A percentile compares a stretch with the other conserved stretches of the same genome.
phyloP scores from a whole-genome alignment of 1,140 invertebrate species.

The Plectrocnemia conspersa region DNA sequence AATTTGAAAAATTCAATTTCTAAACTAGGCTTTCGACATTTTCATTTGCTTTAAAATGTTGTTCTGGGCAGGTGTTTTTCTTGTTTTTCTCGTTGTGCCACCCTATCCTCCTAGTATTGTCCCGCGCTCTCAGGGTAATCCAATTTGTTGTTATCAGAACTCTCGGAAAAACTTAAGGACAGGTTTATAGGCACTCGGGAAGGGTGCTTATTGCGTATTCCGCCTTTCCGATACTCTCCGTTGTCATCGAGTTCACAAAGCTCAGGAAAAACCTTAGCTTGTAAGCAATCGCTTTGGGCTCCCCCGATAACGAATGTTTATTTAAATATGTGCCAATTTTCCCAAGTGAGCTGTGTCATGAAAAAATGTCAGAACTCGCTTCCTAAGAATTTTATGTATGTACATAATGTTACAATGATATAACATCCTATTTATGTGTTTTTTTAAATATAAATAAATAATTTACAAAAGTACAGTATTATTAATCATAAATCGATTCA shows the following conservation, averaged over 20 bases:
- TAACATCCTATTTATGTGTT: too few species aligned
- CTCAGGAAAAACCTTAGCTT: too few species aligned
- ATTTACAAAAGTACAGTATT: too few species aligned
- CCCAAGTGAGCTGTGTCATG: too few species aligned
- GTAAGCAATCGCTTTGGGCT: too few species aligned
- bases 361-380: too few species aligned
- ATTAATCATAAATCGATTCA: too few species aligned
- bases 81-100: background rate
- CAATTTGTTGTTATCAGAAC: conserved; percentile 26
- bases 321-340: too few species aligned
- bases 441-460: too few species aligned
- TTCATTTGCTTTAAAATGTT: background rate
- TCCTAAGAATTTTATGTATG: too few species aligned
- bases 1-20: conserved; percentile 9
- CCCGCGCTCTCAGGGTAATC: conserved; percentile 9
- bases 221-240: conserved; percentile 7
- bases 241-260: conserved; percentile 10
- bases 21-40: conserved; percentile 12
- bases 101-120: background rate
- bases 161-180: conserved; percentile 14
- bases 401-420: too few species aligned
- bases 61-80: conserved; percentile 13
- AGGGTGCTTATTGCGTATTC: conserved; percentile 1
- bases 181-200: conserved; percentile 8
- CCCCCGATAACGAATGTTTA: too few species aligned